Evolutionary conservation across 1,140 invertebrate genomes (phyloP).

Genomic region (Plutomurus gul): DNA sequence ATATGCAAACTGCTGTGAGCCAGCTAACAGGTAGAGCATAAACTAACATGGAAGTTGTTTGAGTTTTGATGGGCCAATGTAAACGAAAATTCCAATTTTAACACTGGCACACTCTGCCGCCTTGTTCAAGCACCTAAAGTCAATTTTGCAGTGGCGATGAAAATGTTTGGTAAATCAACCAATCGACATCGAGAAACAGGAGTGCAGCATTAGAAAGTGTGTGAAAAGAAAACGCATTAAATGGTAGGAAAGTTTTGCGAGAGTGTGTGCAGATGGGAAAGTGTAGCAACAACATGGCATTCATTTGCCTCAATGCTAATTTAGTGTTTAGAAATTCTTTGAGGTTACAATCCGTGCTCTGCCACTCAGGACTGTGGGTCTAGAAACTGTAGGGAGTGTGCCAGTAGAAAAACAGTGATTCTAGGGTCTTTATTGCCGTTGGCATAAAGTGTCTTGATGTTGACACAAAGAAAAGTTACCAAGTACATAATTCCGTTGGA

Average conservation of each 20-base stretch:
- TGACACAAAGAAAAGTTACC: constrained; percentile 11
- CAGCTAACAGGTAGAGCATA: too few species aligned
- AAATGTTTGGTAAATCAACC: too few species aligned
- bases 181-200: too few species aligned
- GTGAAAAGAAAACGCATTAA: background rate
- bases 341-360: too few species aligned
- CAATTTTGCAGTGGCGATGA: too few species aligned
- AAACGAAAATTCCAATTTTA: too few species aligned
- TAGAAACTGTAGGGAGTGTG: background rate
- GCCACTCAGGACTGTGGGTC: background rate
- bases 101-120: too few species aligned
- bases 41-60: too few species aligned
- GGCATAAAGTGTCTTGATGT: constrained; percentile 3
- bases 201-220: too few species aligned
- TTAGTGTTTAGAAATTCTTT: constrained; percentile 4
- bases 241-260: background rate
- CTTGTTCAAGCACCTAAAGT: too few species aligned
- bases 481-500: background rate
- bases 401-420: background rate
- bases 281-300: background rate
- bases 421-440: background rate
- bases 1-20: too few species aligned
- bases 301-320: background rate
- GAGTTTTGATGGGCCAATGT: too few species aligned
- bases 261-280: background rate